These are phyloP conservation scores for Picathartes gymnocephalus DNA, from an alignment of 2,113 vertebrate species.

Conservation along the genomic window DNA sequence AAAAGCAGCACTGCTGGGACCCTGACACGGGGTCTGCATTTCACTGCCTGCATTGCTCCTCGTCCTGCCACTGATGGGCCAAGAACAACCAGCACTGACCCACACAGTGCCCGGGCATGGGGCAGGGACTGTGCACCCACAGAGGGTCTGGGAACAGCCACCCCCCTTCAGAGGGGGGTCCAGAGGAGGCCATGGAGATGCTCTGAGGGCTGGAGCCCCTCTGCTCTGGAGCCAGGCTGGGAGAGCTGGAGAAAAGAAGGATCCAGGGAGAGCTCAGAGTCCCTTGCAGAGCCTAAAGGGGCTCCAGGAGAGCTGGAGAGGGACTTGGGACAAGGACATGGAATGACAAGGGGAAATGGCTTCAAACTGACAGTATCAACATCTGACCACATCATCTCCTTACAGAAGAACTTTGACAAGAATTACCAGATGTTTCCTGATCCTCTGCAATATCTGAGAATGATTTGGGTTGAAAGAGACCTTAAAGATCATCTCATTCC, in stretches of 20 bases:
- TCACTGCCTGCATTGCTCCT: not conserved
- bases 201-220: not conserved
- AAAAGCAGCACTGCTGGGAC: not conserved
- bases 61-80: not conserved
- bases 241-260: not conserved
- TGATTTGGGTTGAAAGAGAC: not conserved
- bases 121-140: not conserved
- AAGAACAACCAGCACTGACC: not conserved
- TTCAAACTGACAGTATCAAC: not conserved
- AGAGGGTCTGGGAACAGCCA: not conserved
- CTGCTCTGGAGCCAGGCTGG: not conserved
- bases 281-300: not conserved
- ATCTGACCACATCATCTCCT: not conserved
- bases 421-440: not conserved
- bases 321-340: not conserved
- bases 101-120: not conserved
- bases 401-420: not conserved
- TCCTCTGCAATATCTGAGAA: not conserved
- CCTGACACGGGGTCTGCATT: not conserved
- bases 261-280: not conserved
- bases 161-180: not conserved
- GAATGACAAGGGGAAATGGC: not conserved
- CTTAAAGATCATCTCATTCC: not conserved
- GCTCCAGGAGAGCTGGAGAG: not conserved
- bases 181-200: accelerated